A percentile compares a stretch with the other conserved stretches of the same genome.
Evolutionary conservation across 2,797 vertebrate species (phyloP).

Genomic region (Crypturellus tataupa): DNA sequence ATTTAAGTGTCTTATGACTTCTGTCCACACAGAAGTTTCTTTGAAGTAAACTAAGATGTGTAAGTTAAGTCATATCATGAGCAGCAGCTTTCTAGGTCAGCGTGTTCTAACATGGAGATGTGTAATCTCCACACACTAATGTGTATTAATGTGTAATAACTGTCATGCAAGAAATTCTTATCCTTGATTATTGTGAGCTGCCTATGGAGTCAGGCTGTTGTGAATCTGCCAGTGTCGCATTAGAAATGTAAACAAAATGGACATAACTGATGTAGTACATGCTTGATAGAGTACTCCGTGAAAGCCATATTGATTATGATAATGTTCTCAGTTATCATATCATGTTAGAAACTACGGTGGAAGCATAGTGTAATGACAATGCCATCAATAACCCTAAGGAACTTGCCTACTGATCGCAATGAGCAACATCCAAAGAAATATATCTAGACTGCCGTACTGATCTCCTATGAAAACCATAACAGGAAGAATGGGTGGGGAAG

Average conservation of each 20-base stretch:
- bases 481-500: accelerated
- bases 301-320: background rate
- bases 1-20: background rate
- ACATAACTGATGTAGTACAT: background rate
- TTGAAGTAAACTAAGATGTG: background rate
- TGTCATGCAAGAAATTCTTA: accelerated
- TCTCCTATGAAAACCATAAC: background rate
- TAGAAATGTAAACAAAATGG: background rate
- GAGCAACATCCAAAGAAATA: background rate
- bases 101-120: accelerated
- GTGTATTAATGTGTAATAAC: background rate
- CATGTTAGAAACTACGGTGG: background rate
- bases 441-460: background rate
- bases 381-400: background rate
- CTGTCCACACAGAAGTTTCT: background rate
- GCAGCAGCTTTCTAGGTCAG: background rate
- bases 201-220: background rate
- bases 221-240: background rate
- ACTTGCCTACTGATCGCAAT: background rate
- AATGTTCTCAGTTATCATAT: background rate
- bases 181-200: background rate
- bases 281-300: background rate
- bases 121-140: too few species aligned
- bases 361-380: background rate
- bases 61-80: too few species aligned